Evolutionary conservation across 1,140 invertebrate species (phyloP).

Genomic region (Saxidomus purpurata): DNA sequence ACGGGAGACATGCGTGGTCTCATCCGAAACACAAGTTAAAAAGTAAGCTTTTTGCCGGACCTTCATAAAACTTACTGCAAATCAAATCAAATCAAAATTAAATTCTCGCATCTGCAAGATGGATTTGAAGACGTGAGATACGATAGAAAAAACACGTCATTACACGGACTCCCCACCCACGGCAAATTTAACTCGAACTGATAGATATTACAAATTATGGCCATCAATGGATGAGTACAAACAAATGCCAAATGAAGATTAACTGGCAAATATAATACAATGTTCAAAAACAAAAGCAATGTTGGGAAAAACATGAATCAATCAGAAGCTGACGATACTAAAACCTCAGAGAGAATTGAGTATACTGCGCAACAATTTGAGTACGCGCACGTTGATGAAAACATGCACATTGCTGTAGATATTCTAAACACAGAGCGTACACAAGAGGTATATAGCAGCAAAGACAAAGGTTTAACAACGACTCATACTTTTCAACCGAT

Average conservation of each 20-base stretch:
- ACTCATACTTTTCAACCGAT: not conserved
- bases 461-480: not conserved
- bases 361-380: not conserved
- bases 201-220: not conserved
- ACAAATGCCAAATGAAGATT: not conserved
- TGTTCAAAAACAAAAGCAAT: not conserved
- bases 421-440: not conserved
- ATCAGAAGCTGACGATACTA: not conserved
- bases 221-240: not conserved
- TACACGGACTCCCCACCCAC: not conserved
- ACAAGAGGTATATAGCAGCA: not conserved
- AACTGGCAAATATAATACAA: not conserved
- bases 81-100: too few relatives aligned
- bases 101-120: too few relatives aligned
- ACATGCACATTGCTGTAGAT: too few relatives aligned
- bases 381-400: not conserved
- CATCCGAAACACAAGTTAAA: too few relatives aligned
- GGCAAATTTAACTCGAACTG: not conserved
- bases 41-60: too few relatives aligned
- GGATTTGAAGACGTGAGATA: not conserved
- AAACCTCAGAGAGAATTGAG: not conserved
- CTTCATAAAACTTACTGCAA: too few relatives aligned
- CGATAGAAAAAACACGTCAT: not conserved
- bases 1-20: too few relatives aligned
- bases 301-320: not conserved